Evolutionary conservation across 2,797 vertebrate species (phyloP).

Genomic region (Rhyacichthys aspro): DNA sequence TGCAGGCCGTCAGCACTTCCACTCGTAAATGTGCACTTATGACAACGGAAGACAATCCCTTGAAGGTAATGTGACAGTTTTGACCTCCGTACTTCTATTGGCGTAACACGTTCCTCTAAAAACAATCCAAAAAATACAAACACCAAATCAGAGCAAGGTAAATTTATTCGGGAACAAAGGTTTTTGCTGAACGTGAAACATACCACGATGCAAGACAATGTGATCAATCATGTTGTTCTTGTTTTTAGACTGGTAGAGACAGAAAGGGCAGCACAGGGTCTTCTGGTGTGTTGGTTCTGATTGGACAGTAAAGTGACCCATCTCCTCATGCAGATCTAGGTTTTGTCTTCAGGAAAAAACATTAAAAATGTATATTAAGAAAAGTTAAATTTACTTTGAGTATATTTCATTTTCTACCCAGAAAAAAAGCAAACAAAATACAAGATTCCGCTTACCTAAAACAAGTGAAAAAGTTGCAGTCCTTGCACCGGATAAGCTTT

Average conservation of each 20-base stretch:
- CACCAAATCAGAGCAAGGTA: accelerated
- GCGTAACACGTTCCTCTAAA: constrained; percentile 89
- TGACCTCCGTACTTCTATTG: constrained; percentile 90
- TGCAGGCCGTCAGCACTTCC: constrained; percentile 87
- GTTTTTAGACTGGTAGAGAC: constrained; percentile 94
- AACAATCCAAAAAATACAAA: background rate
- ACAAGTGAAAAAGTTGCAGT: constrained; percentile 89
- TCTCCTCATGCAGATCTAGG: constrained; percentile 88
- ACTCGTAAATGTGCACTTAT: constrained; percentile 93
- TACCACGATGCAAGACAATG: constrained; percentile 92
- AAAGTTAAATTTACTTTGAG: no score
- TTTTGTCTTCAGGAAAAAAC: constrained; percentile 78
- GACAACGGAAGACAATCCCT: constrained; percentile 91
- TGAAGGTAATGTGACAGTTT: constrained; percentile 90
- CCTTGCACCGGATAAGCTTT: constrained; percentile 90
- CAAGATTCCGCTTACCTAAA: constrained; percentile 81
- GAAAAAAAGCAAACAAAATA: background rate
- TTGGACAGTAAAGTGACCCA: constrained; percentile 81
- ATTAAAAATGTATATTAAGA: background rate
- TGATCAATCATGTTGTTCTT: constrained; percentile 97
- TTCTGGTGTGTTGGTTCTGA: constrained; percentile 81
- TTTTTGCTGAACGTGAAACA: background rate
- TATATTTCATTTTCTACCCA: background rate
- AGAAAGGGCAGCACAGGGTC: constrained; percentile 91
- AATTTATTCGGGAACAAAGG: accelerated